phyloP scores from a whole-genome alignment of 1,140 invertebrate genomes.

The Caenorhabditis inopinata region DNA sequence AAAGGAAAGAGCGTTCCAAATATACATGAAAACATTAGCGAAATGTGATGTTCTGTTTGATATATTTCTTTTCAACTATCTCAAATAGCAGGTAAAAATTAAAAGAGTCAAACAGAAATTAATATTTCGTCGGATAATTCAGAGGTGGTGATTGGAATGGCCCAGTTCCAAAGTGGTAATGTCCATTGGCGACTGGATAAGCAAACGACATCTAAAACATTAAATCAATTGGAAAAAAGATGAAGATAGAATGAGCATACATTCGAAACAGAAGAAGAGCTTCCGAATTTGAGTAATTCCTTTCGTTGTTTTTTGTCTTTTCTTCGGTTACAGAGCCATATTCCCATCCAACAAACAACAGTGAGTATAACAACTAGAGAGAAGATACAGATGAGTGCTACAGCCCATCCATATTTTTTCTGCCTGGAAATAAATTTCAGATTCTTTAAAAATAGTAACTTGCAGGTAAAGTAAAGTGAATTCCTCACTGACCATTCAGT shows the following conservation, averaged over 20 bases:
- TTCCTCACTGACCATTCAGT: constrained; percentile 44
- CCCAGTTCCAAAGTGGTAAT: constrained; percentile 35
- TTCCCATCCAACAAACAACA: constrained; percentile 41
- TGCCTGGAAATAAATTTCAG: constrained; percentile 37
- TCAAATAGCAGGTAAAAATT: neutral
- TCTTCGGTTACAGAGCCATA: constrained; percentile 47
- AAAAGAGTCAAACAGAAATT: neutral
- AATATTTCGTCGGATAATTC: constrained; percentile 33
- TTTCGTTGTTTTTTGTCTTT: constrained; percentile 46
- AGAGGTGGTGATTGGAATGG: constrained; percentile 31
- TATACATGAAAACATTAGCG: neutral
- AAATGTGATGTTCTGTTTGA: neutral
- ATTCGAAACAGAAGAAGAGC: constrained; percentile 22
- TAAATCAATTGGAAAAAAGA: neutral
- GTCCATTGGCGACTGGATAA: constrained; percentile 28
- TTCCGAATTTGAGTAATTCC: constrained; percentile 13
- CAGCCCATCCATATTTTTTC: constrained; percentile 50
- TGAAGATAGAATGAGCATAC: neutral
- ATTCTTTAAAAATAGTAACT: too few relatives aligned
- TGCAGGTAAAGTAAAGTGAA: too few relatives aligned
- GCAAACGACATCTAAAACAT: constrained; percentile 37
- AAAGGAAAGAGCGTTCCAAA: neutral
- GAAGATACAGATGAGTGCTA: constrained; percentile 50
- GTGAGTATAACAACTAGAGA: constrained; percentile 44
- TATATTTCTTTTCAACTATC: neutral